Evolutionary conservation across 2,113 vertebrate species (phyloP).

Genomic region (Junco hyemalis): DNA sequence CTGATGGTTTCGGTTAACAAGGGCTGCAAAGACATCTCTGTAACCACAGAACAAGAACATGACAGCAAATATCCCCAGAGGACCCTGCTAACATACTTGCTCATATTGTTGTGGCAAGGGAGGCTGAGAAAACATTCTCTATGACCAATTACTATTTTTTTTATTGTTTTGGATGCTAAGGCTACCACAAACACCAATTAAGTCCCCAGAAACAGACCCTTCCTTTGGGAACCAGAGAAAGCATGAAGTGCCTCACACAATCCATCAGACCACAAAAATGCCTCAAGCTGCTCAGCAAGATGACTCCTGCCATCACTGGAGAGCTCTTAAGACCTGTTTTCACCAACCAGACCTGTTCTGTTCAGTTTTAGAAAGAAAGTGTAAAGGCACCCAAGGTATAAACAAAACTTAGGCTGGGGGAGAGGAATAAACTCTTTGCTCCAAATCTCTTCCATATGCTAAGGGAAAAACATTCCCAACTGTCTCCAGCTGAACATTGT

Average conservation of each 20-base stretch:
- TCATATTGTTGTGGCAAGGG: not conserved
- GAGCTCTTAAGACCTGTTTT: not conserved
- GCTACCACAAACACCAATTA: conserved; percentile 28
- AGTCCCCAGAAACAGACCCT: not conserved
- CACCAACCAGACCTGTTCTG: not conserved
- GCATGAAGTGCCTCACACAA: not conserved
- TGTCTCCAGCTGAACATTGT: not conserved
- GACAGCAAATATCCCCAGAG: conserved; percentile 27
- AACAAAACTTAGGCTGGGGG: not conserved
- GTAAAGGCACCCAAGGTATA: not conserved
- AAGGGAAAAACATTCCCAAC: not conserved
- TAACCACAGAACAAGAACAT: conserved; percentile 26
- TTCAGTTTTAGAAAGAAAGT: not conserved
- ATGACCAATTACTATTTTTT: not conserved
- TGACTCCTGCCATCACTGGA: not conserved
- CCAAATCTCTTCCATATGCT: fast-evolving
- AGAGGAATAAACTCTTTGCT: not conserved
- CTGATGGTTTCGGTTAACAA: conserved; percentile 14
- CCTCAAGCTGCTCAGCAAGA: not conserved
- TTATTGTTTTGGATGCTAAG: not conserved
- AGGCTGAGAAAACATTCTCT: conserved; percentile 11
- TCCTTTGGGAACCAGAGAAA: conserved; percentile 7
- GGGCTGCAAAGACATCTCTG: not conserved
- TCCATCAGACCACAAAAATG: not conserved
- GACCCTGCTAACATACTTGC: conserved; percentile 11